These are phyloP conservation scores for Chaetorhynchus papuensis DNA, from an alignment of 2,113 vertebrate genomes.

Conservation along the genomic window DNA sequence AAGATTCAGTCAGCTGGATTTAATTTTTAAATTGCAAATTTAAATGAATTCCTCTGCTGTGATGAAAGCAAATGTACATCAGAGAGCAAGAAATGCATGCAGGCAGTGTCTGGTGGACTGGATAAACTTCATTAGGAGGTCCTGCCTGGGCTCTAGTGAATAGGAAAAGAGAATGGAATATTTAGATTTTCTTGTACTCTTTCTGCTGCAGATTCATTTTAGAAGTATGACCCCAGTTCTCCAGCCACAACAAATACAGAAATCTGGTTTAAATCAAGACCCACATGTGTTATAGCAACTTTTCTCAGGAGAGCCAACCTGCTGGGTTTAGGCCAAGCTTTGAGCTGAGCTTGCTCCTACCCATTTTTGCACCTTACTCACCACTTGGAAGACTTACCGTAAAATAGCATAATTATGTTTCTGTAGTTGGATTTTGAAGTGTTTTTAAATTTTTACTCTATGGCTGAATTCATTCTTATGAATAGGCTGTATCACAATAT, in stretches of 20 bases:
- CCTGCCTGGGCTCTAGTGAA: not conserved
- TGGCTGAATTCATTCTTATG: not conserved
- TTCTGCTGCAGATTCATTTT: not conserved
- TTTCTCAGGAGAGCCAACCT: not conserved
- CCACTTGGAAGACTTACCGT: not conserved
- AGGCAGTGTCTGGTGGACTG: not conserved
- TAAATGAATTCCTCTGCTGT: not conserved
- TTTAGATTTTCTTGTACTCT: not conserved
- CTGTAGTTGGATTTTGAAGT: not conserved
- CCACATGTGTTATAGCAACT: not conserved
- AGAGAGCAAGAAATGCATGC: not conserved
- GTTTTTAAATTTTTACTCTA: not conserved
- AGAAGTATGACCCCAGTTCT: not conserved
- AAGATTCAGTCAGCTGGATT: not conserved
- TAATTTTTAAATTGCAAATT: not conserved
- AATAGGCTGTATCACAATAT: not conserved
- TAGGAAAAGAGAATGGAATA: not conserved
- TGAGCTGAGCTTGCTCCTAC: not conserved
- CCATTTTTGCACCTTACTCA: not conserved
- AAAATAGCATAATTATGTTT: not conserved
- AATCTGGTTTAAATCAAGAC: constrained; percentile 20
- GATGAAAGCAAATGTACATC: not conserved
- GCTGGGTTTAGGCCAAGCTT: not conserved
- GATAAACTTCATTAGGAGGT: not conserved
- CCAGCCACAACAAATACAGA: not conserved